Evolutionary conservation across 2,797 vertebrate genomes (phyloP), one percentile per base, ranked within the genome.

Genomic region (Poliocrania exsul): DNA sequence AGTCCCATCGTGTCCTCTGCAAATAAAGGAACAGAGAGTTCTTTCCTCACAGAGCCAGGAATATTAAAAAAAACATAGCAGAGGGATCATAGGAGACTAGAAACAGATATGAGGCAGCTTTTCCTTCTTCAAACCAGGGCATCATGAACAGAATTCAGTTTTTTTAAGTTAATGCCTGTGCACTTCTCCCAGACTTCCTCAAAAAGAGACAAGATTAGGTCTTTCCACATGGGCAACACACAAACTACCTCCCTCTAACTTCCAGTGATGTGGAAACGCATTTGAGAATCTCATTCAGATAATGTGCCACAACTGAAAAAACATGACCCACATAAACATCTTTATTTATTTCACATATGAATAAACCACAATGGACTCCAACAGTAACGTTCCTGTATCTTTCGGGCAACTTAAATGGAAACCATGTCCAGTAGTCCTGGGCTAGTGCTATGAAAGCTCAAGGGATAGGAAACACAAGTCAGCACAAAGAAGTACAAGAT

Each of bases 391-490:
- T 74, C 42, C 23, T 83, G 23, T 33, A 40, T 4, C 28, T 81
- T 78, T 73, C 81, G 81, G 51, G 42, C 70, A 81, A 88, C 92
- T 94, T 81, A 83, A 90, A 93, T 62, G 49, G 64, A 92, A 96
- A 88, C 66, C 49, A 72, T 28, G 49, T 47, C 67, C 87, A 86
- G 69, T 50, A 71, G 87, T 91, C 53, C 71, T 60, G 47, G 80
- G 44, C 58, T 28, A 75, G 38, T 4, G 16, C n/a, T 82, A 64
- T 78, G 79, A 75, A 92, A 95, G 80, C 85, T 92, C 92, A 78
- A 64, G 88, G 84, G 81, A 67, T 3, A 56, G 35, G 70, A 89
- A 93, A 91, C 26, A 74, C 13, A 57, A 70, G n/a, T 85, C 86
- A 66, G 40, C 12, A 86, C 3, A 6, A 94, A 77, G 66, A 90